Conservation (phyloP, 2,888 invertebrate species). For the Melieria crassipennis region DNA sequence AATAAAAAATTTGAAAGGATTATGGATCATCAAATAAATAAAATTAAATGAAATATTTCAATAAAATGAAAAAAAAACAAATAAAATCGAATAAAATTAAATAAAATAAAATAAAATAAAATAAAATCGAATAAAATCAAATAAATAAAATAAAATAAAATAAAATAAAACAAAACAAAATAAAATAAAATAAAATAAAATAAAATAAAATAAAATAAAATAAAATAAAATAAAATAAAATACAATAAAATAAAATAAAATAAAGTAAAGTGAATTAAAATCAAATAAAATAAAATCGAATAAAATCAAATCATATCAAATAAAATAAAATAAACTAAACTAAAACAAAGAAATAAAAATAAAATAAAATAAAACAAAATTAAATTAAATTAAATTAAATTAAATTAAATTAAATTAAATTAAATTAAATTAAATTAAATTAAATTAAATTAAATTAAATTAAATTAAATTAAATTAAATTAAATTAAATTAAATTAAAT, state of each 20-base stretch:
- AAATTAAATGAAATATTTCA: too few species aligned
- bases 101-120: background rate
- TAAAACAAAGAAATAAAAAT: background rate
- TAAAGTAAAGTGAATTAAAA: background rate
- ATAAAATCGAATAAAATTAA: background rate
- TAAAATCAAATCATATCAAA: background rate
- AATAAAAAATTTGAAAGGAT: too few species aligned
- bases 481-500: too few species aligned
- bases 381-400: background rate
- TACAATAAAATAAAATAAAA: background rate
- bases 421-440: too few species aligned
- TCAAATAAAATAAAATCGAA: background rate
- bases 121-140: background rate
- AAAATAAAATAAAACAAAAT: background rate
- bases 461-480: too few species aligned
- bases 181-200: background rate
- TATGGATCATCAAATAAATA: too few species aligned
- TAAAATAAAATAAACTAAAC: background rate
- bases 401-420: too few species aligned
- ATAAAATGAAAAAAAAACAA: background rate
- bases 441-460: too few species aligned
- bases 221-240: background rate
- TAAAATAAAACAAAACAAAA: background rate
- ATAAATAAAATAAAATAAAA: background rate
- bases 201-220: background rate